phyloP scores from a whole-genome alignment of 2,113 vertebrate genomes.

The Amblyopsis rosae region DNA sequence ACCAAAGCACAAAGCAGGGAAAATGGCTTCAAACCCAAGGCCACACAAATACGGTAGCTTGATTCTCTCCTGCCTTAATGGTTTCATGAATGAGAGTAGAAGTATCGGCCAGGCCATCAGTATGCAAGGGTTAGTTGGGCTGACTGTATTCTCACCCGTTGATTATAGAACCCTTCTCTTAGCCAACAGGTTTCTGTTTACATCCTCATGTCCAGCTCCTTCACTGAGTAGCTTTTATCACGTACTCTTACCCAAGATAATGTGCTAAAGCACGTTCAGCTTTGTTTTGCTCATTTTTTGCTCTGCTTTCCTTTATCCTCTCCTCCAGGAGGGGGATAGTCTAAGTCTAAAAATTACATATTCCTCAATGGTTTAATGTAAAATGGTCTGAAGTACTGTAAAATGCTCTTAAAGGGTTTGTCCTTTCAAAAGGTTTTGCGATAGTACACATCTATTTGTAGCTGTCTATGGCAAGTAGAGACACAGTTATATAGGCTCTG shows the following conservation, averaged over 20 bases:
- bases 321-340: slow-evolving; percentile 16
- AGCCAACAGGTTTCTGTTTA: slow-evolving; percentile 33
- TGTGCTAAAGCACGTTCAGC: too few relatives aligned
- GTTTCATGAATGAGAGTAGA: slow-evolving; percentile 64
- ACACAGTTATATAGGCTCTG: slow-evolving; percentile 7
- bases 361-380: too few relatives aligned
- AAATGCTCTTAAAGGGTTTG: too few relatives aligned
- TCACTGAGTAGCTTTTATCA: not conserved
- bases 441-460: not conserved
- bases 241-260: too few relatives aligned
- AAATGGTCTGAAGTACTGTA: too few relatives aligned
- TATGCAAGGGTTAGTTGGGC: slow-evolving; percentile 45
- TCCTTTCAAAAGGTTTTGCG: not conserved
- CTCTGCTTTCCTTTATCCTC: not conserved
- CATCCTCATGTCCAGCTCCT: not conserved
- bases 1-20: slow-evolving; percentile 44
- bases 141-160: slow-evolving; percentile 34
- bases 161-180: slow-evolving; percentile 34
- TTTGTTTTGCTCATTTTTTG: too few relatives aligned
- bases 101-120: slow-evolving; percentile 61
- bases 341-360: slow-evolving; percentile 11
- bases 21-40: slow-evolving; percentile 55
- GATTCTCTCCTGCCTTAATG: slow-evolving; percentile 61
- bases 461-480: slow-evolving; percentile 3
- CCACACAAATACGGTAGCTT: slow-evolving; percentile 62